Evolutionary conservation across 2,888 invertebrate genomes (phyloP), one percentile per base, ranked within the genome.

Genomic region (Ennomos fuscantarius): DNA sequence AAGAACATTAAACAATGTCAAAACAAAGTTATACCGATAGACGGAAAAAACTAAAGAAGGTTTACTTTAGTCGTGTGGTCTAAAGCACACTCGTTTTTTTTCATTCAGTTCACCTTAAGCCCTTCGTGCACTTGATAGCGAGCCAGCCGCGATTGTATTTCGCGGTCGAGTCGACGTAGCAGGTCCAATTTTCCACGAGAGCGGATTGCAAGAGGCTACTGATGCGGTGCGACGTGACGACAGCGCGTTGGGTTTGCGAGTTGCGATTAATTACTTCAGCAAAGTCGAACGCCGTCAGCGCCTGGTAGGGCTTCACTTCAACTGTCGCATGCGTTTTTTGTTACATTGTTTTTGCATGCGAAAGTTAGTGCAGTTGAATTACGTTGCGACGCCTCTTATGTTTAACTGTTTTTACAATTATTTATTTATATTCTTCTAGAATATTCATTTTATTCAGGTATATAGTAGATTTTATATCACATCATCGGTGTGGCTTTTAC

Each of bases 231-330:
- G 89, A 89, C 89, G 84, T 76, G 86, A 74, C 79, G 91, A 87
- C 89, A 86, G 86, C 68, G 73, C 75, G 72, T 69, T 68, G 71
- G 76, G 65, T 68, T 76, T 75, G 79, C 85, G 86, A 88, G 68
- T 76, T 75, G 79, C 85, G 86, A 88, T 88, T 87, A 88, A 89
- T 89, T 87, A 89, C 86, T 86, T 85, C 83, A 78, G 79, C 83
- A 77, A 81, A 85, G 81, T 81, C 81, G 78, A 74, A 80, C 78
- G 77, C 73, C 73, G 70, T 66, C 74, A 70, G 61, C 67, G 70
- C 62, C 70, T 65, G 76, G 78, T 83, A 82, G 75, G 88, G 87
- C 83, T 87, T 87, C 87, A 68, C 79, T 79, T 84, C 82, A 81
- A 78, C 81, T 82, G 81, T 80, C 82, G 76, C 69, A 63, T 63